A percentile compares a stretch with the other conserved stretches of the same genome.
These are phyloP conservation scores for Cephus sareptanus DNA, from an alignment of 2,888 invertebrate genomes.

Conservation along the genomic window DNA sequence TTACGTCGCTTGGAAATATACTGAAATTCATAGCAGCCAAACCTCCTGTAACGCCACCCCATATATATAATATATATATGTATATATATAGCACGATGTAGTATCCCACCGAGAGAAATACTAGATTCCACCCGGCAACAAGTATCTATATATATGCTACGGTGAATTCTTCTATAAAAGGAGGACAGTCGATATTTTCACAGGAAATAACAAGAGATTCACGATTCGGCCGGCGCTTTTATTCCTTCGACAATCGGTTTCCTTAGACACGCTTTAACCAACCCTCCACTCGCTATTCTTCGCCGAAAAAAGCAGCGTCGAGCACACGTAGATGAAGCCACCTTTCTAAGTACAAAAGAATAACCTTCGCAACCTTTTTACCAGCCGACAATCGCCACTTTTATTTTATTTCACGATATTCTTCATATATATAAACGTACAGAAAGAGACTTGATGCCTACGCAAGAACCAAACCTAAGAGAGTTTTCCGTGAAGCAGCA, in stretches of 20 bases:
- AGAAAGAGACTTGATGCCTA: not conserved
- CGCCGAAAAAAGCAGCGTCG: too few species aligned
- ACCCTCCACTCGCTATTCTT: not conserved
- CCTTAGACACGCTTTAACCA: not conserved
- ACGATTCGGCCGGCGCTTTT: not conserved
- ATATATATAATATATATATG: too few species aligned
- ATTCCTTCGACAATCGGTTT: not conserved
- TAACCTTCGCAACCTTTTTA: not conserved
- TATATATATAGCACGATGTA: not conserved
- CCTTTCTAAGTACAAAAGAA: not conserved
- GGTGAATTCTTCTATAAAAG: not conserved
- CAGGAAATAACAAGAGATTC: not conserved
- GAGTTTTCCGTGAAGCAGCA: not conserved
- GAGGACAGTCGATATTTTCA: not conserved
- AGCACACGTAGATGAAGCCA: not conserved
- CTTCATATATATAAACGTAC: not conserved
- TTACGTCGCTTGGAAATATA: not conserved
- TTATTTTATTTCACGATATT: not conserved
- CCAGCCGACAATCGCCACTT: not conserved
- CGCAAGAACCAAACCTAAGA: not conserved
- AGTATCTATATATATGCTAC: not conserved
- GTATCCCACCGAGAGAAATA: not conserved
- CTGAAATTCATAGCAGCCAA: not conserved
- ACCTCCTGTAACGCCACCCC: not conserved
- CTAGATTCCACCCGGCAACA: not conserved